These are phyloP conservation scores for Mobula birostris DNA, from an alignment of 2,113 vertebrate species.

Conservation along the genomic window DNA sequence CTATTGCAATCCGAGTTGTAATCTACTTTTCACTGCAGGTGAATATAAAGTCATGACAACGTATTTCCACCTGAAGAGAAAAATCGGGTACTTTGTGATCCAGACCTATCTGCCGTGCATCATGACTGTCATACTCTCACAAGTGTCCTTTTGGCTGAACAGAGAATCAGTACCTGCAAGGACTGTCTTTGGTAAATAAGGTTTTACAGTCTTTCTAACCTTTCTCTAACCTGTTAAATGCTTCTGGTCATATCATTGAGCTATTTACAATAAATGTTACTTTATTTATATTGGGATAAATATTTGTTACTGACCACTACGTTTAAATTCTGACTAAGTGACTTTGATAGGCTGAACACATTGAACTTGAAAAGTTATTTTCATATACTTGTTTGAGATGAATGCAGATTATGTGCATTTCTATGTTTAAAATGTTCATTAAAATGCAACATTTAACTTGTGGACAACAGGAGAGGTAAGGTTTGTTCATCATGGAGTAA, in stretches of 20 bases:
- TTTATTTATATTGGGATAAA: background rate
- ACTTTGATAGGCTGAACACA: background rate
- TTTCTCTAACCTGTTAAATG: background rate
- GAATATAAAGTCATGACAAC: constrained; percentile 98
- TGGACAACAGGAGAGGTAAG: background rate
- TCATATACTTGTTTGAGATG: background rate
- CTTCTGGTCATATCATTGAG: background rate
- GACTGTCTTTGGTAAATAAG: constrained; percentile 89
- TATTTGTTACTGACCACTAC: background rate
- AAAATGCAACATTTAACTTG: background rate
- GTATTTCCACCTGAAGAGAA: constrained; percentile 97
- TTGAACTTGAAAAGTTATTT: background rate
- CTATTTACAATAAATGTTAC: background rate
- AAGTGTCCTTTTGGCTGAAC: constrained; percentile 98
- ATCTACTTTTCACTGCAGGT: constrained; percentile 58
- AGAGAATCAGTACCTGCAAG: constrained; percentile 95
- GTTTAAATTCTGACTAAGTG: background rate
- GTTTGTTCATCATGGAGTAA: background rate
- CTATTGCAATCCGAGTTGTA: constrained; percentile 40
- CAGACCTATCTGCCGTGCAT: constrained; percentile 98
- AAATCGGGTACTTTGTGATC: constrained; percentile 98
- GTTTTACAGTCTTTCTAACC: background rate
- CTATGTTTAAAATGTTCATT: background rate
- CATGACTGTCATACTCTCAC: constrained; percentile 98
- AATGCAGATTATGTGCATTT: background rate